Conservation (phyloP, 2,113 vertebrate species). For the Gymnocephalus cernua region DNA sequence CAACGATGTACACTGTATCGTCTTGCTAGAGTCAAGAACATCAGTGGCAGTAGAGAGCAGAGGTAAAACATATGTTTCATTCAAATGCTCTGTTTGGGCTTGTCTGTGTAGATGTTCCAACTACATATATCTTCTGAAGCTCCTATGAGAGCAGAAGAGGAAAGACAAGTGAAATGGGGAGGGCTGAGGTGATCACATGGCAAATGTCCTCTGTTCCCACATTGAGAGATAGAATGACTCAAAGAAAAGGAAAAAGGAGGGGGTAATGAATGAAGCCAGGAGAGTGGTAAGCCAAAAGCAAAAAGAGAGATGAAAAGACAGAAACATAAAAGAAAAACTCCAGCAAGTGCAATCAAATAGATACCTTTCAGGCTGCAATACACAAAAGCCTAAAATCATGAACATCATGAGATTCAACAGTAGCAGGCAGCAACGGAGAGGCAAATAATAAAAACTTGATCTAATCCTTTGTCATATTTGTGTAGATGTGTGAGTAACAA, state of each 20-base stretch:
- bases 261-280: conserved; percentile 6
- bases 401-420: conserved; percentile 39
- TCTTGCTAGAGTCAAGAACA: background rate
- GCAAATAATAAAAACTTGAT: conserved; percentile 53
- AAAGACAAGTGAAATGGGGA: conserved; percentile 11
- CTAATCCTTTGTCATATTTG: conserved; percentile 64
- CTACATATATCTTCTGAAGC: background rate
- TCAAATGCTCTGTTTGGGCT: conserved; percentile 4
- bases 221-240: conserved; percentile 32
- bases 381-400: conserved; percentile 34
- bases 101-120: conserved; percentile 3
- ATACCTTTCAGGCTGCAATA: conserved; percentile 10
- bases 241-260: conserved; percentile 11
- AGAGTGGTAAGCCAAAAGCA: conserved; percentile 1
- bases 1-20: background rate
- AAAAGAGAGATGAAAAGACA: conserved; percentile 29
- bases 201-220: conserved; percentile 42
- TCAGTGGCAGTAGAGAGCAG: background rate
- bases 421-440: conserved; percentile 26
- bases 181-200: conserved; percentile 35
- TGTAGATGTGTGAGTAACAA: conserved; percentile 53
- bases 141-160: conserved; percentile 1
- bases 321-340: conserved; percentile 41
- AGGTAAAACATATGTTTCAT: background rate
- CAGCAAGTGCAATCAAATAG: conserved; percentile 24